Percentiles rank a stretch among this genome's conserved stretches.
Conservation (phyloP, 2,113 vertebrate genomes). For the Pterophyllum scalare region DNA sequence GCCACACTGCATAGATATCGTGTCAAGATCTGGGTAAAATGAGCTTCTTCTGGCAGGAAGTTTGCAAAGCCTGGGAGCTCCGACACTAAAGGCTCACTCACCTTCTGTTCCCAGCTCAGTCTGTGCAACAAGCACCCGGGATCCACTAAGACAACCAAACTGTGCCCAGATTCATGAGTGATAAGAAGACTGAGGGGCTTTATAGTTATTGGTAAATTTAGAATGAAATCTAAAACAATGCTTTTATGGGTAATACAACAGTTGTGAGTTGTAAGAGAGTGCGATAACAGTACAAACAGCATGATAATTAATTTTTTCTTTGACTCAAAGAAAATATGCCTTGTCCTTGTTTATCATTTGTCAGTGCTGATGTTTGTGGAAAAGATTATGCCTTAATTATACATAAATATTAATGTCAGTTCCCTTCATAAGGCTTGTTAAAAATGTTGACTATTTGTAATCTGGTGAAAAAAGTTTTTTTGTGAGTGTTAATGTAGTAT, state of each 20-base stretch:
- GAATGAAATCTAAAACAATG: conserved; percentile 25
- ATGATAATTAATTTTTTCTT: neutral
- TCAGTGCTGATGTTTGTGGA: neutral
- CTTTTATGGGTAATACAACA: conserved; percentile 17
- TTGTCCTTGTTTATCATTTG: neutral
- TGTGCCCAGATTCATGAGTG: conserved; percentile 8
- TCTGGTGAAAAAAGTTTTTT: neutral
- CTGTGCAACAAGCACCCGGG: conserved; percentile 14
- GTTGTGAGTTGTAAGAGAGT: conserved; percentile 13
- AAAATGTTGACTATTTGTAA: neutral
- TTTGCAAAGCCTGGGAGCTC: conserved; percentile 16
- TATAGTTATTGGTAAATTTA: conserved; percentile 23
- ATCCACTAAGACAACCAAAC: conserved; percentile 8
- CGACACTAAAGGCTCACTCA: conserved; percentile 17
- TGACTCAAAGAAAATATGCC: conserved; percentile 5
- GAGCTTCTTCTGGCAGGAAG: conserved; percentile 27
- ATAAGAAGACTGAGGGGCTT: conserved; percentile 19
- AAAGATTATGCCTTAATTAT: neutral
- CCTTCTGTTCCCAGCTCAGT: conserved; percentile 19
- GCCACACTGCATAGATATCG: conserved; percentile 11
- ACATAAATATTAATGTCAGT: neutral
- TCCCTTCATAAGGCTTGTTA: neutral
- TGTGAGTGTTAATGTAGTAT: neutral
- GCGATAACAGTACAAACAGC: conserved; percentile 26
- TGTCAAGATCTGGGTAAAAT: conserved; percentile 21